Evolutionary conservation across 1,140 invertebrate species (phyloP), one percentile per base, ranked within the genome.

Genomic region (Conopomorpha cramerella): DNA sequence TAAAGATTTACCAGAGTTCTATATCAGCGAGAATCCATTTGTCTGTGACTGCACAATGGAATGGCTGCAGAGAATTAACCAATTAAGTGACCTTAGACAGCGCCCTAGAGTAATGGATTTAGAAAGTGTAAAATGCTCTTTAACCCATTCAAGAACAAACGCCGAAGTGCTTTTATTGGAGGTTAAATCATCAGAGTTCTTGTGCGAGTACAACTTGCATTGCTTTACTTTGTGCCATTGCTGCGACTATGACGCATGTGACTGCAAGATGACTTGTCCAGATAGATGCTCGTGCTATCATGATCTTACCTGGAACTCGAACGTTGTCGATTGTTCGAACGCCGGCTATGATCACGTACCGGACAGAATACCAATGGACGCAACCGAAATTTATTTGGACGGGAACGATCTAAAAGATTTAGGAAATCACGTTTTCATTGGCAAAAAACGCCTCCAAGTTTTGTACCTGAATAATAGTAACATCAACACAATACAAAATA

Each of bases 191-290:
- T 88, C 89, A 2, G 88, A 93, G 59, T 94, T 93, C 71, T 78
- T 95, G 33, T 95, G 92, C 68, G 83, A 85, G 18, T 95, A 95
- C 77, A 86, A 90, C 55, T 87, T 87, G 12, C 91, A 94, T 61
- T 94, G 91, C 73, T 93, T 92, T 66, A 86, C 90, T 12, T 77
- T 93, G 13, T 94, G 92, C 63, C 90, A 93, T 68, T 95, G 91
- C 72, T 95, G 91, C 71, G 91, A 93, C 49, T 93, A 92, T 74
- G 91, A 93, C 67, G 91, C 91, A 26, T 95, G 92, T 71, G 91
- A 93, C 64, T 93, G 91, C 60, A 88, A 93, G 76, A 93, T 93
- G 91, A 92, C 88, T 26, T 94, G 92, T 72, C 92, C 92, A 34
- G 80, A 83, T 40, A 90, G 90, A 54, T 95, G 92, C 72, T 87